Percentiles rank a stretch among this genome's conserved stretches.
phyloP scores from a whole-genome alignment of 1,140 invertebrate genomes.

The Plodia interpunctella region DNA sequence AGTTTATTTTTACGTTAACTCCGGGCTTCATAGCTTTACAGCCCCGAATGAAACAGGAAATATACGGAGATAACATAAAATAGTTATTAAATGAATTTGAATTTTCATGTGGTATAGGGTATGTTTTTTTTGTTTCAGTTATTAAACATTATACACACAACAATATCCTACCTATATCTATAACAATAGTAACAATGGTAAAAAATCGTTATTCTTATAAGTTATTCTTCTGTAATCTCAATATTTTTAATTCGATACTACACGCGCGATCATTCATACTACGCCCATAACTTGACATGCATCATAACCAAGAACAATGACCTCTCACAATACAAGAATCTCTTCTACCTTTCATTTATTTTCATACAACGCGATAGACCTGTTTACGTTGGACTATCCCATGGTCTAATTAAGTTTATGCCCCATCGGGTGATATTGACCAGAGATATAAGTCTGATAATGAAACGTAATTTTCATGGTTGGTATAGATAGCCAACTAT shows the following conservation, averaged over 20 bases:
- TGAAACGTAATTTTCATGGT: slow-evolving; percentile 12
- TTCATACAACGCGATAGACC: slow-evolving; percentile 4
- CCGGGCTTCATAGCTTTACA: too few species aligned
- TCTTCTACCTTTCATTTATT: not conserved
- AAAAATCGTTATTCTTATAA: too few species aligned
- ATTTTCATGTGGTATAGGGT: too few species aligned
- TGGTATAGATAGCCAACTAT: slow-evolving; percentile 1
- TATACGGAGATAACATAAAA: too few species aligned
- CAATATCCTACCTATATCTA: too few species aligned
- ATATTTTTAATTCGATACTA: slow-evolving; percentile 23
- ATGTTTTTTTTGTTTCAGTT: too few species aligned
- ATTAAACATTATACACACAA: too few species aligned
- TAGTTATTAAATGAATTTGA: too few species aligned
- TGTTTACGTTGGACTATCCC: slow-evolving; percentile 3
- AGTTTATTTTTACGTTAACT: too few species aligned
- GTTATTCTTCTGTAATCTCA: not conserved
- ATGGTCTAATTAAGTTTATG: slow-evolving; percentile 19
- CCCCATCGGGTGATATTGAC: slow-evolving; percentile 17
- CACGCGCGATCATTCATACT: slow-evolving; percentile 30
- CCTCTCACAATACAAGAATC: slow-evolving; percentile 20
- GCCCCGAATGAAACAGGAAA: too few species aligned
- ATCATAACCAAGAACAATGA: slow-evolving; percentile 22
- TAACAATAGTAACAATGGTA: too few species aligned
- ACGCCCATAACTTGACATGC: slow-evolving; percentile 18
- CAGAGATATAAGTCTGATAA: slow-evolving; percentile 13